Evolutionary conservation across 2,797 vertebrate genomes (phyloP).

Genomic region (Odontamblyopus rebecca): DNA sequence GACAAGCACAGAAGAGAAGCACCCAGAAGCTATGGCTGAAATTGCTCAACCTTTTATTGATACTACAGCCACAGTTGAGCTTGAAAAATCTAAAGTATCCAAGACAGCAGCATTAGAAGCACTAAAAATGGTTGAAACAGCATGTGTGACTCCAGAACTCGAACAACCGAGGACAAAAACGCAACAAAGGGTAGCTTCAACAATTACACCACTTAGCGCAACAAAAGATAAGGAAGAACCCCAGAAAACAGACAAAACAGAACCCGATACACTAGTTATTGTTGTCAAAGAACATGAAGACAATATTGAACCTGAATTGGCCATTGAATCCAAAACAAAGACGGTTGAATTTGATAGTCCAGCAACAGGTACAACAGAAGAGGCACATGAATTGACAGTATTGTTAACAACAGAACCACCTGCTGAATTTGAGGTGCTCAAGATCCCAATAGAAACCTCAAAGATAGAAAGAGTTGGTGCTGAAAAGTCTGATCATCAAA

Average conservation of each 20-base stretch:
- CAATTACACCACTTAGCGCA: background rate
- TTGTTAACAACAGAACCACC: background rate
- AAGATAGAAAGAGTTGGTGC: background rate
- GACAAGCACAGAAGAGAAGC: background rate
- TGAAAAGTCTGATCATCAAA: background rate
- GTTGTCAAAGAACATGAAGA: constrained; percentile 4
- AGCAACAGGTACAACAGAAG: background rate
- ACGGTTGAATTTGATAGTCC: background rate
- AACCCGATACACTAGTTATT: background rate
- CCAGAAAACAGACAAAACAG: background rate
- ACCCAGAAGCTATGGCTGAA: background rate
- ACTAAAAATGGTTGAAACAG: background rate
- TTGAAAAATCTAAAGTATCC: background rate
- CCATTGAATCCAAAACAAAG: background rate
- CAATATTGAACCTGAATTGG: background rate
- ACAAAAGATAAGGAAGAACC: background rate
- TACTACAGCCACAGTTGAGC: background rate
- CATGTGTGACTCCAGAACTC: background rate
- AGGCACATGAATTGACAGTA: background rate
- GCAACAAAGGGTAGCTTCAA: background rate
- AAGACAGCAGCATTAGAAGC: background rate
- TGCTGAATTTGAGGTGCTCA: background rate
- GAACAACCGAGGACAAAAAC: background rate
- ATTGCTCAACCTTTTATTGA: background rate
- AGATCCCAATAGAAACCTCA: background rate